These are phyloP conservation scores for Xestia ashworthii DNA, from an alignment of 2,888 invertebrate species.

Conservation along the genomic window DNA sequence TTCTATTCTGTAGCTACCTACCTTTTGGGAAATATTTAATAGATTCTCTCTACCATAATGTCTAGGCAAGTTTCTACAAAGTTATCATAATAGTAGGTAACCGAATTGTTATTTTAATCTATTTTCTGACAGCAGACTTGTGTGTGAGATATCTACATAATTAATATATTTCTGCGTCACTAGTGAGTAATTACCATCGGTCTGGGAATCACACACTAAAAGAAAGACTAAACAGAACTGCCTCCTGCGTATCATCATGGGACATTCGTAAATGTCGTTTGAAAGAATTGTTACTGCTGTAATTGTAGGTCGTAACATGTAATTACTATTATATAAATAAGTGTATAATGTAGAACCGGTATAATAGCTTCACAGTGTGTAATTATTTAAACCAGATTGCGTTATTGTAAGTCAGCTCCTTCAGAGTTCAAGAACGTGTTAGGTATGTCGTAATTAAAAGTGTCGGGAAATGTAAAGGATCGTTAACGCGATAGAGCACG, in stretches of 20 bases:
- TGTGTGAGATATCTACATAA: neutral
- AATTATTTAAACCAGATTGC: conserved; percentile 54
- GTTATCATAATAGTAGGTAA: neutral
- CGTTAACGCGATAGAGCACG: conserved; percentile 57
- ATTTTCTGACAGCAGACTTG: conserved; percentile 4
- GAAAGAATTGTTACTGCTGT: conserved; percentile 50
- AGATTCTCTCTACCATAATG: conserved; percentile 32
- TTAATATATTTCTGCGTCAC: conserved; percentile 5
- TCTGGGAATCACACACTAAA: conserved; percentile 16
- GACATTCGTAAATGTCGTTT: conserved; percentile 45
- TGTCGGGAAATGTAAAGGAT: conserved; percentile 48
- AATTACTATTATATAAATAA: conserved; percentile 33
- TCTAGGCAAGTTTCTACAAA: conserved; percentile 10
- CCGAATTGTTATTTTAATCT: conserved; percentile 16
- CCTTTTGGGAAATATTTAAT: conserved; percentile 60
- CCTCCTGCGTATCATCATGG: conserved; percentile 34
- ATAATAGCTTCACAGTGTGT: conserved; percentile 32
- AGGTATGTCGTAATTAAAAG: conserved; percentile 52
- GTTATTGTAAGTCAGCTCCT: conserved; percentile 43
- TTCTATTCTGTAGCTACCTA: conserved; percentile 49
- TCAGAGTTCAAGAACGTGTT: conserved; percentile 36
- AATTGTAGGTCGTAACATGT: conserved; percentile 42
- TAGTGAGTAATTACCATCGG: conserved; percentile 17
- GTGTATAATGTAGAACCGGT: conserved; percentile 8
- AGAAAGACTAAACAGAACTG: conserved; percentile 27